Conservation (phyloP, 2,797 vertebrate species). For the Meriones psammophilus region DNA sequence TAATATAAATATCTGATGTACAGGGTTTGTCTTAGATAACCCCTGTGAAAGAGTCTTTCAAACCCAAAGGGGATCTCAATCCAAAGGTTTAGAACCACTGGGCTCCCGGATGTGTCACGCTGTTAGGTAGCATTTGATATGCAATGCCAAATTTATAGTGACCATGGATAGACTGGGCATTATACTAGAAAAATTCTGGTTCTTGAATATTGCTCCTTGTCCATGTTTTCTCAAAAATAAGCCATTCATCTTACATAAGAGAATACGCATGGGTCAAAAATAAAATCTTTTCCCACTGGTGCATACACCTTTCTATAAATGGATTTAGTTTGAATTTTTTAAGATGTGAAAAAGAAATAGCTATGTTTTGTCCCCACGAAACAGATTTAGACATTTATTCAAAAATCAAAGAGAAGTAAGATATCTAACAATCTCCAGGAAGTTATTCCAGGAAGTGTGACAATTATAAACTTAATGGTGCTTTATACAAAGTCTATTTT, state of each 20-base stretch:
- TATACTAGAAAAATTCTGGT: background rate
- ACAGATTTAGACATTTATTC: slow-evolving; percentile 40
- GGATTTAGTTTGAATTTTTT: slow-evolving; percentile 28
- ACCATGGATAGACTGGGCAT: background rate
- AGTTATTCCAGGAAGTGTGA: slow-evolving; percentile 51
- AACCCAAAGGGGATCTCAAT: background rate
- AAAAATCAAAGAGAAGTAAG: slow-evolving; percentile 75
- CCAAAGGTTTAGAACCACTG: background rate
- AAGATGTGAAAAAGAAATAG: slow-evolving; percentile 45
- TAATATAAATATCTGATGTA: background rate
- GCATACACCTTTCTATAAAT: background rate
- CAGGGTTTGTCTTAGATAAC: background rate
- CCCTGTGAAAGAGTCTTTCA: background rate
- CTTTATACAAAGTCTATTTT: slow-evolving; percentile 64
- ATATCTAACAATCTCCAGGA: slow-evolving; percentile 68
- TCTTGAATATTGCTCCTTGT: background rate
- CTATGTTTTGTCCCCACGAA: slow-evolving; percentile 42
- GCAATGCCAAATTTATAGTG: background rate
- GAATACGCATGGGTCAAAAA: background rate
- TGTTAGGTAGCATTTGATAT: background rate
- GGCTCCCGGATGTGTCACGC: background rate
- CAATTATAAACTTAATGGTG: slow-evolving; percentile 63
- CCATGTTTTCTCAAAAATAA: slow-evolving; percentile 15
- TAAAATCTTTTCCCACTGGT: background rate
- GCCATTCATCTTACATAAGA: background rate